A percentile compares a stretch with the other conserved stretches of the same genome.
phyloP scores from a whole-genome alignment of 2,113 vertebrate species.

The Platanista minor region DNA sequence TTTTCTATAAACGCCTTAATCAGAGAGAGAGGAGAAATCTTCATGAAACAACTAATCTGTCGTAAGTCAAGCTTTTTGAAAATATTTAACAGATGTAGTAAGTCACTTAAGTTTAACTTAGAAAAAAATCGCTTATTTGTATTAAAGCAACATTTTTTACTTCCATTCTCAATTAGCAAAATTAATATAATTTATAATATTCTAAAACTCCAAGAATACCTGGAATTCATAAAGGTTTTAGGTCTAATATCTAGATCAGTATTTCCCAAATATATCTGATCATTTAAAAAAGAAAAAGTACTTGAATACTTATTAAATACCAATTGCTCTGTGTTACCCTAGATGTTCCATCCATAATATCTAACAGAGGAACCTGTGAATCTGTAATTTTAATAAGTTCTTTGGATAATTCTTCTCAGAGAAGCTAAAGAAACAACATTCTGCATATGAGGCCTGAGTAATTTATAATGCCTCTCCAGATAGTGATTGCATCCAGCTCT shows the following conservation, averaged over 20 bases:
- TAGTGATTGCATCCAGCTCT: not conserved
- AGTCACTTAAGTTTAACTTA: not conserved
- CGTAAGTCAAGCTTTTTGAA: constrained; percentile 85
- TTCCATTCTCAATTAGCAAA: not conserved
- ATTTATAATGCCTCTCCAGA: not conserved
- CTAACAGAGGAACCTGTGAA: not conserved
- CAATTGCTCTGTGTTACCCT: not conserved
- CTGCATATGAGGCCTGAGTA: not conserved
- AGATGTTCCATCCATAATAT: not conserved
- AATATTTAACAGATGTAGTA: not conserved
- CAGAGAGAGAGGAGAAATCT: constrained; percentile 91
- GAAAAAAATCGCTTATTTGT: not conserved
- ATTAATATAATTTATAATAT: not conserved
- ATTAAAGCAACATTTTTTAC: not conserved
- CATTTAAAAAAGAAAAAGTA: not conserved
- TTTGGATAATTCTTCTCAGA: not conserved
- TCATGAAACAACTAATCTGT: constrained; percentile 88
- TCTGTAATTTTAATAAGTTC: constrained; percentile 16
- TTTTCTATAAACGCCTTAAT: constrained; percentile 99
- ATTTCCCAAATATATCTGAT: not conserved
- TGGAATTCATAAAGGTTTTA: not conserved
- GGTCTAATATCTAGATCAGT: not conserved
- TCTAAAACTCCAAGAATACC: not conserved
- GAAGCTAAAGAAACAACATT: not conserved
- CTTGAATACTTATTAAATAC: not conserved